Evolutionary conservation across 53 echinoderm and acorn worm species (phyloP).

Genomic region (Zoroaster sp.): DNA sequence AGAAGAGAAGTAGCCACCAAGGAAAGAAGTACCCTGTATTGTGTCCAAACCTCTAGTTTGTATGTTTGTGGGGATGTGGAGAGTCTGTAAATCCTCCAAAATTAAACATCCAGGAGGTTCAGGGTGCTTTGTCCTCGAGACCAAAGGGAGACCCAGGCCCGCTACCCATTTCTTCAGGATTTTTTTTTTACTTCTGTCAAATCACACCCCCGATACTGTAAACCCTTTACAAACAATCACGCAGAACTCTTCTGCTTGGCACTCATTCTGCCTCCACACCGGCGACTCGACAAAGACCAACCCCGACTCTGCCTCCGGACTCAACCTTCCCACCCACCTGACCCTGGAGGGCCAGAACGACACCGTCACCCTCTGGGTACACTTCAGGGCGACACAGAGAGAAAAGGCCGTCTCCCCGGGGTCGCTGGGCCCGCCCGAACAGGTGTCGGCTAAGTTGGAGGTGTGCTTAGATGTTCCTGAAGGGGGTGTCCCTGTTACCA

Average conservation of each 20-base stretch:
- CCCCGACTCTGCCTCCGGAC: neutral
- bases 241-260: conserved; percentile 55
- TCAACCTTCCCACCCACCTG: conserved; percentile 30
- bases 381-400: conserved; percentile 61
- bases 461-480: conserved; percentile 86
- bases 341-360: conserved; percentile 46
- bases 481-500: conserved; percentile 61
- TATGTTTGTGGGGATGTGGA: too few relatives aligned
- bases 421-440: conserved; percentile 58
- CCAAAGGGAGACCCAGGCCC: too few relatives aligned
- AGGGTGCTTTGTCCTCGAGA: too few relatives aligned
- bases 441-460: conserved; percentile 67
- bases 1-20: too few relatives aligned
- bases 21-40: too few relatives aligned
- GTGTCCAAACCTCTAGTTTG: too few relatives aligned
- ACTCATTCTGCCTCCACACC: conserved; percentile 52
- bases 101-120: too few relatives aligned
- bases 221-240: too few relatives aligned
- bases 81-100: too few relatives aligned
- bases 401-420: neutral
- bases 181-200: too few relatives aligned
- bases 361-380: conserved; percentile 62
- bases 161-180: too few relatives aligned
- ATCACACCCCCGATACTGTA: too few relatives aligned
- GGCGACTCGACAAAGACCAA: neutral